Base-by-base conservation (phyloP, 64 coral and sea anemone species). In the Pocillopora damicornis region DNA sequence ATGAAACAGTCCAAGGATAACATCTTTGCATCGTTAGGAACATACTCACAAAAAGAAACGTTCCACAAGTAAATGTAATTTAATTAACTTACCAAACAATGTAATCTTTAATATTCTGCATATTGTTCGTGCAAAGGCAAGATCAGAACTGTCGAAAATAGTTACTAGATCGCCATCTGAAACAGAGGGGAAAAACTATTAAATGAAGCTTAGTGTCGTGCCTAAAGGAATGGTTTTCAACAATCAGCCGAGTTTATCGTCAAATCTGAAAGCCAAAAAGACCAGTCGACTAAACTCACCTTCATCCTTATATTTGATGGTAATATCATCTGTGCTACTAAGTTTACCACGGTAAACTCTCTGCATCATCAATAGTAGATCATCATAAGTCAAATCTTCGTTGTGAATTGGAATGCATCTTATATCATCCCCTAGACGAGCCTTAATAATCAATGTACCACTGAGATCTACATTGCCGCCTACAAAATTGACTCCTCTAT, bases 381-480 rank as follows among this genome's bases (percentile, higher is more conserved):
- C 97, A 73, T 99, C 97, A 42, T 99, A 99, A 57, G 97, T 99
- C 15, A 99, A n/a, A 35, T 99, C 97, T 93, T 99, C 97, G 65
- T 99, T 99, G 93, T 95, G 97, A 67, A 99, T 99, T n/a, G 97
- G 97, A 80, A 99, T 99, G 73, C 93, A 80, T 60, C 97, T 77
- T 75, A 99, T 95, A 86, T 99, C 97, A 25, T 99, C 93, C 20
- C 97, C 97, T 58, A 99, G 57, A 60, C 95, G 97, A 22, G 97
- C 97, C 88, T 99, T 99, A 58, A 99, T 94, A 15, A 99, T 92
- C 11, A 99, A 80, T 86, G 94, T 93, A 18, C 93, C 97, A 57
- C 93, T 90, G 26, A 99, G 89, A 92, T 99, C 97, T 60, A 95
- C 88, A 12, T 94, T 91, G 9, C 78, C 82, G 59, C 81, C 38